Conservation (phyloP, 1,140 invertebrate genomes). For the Ptiloglossa arizonensis region DNA sequence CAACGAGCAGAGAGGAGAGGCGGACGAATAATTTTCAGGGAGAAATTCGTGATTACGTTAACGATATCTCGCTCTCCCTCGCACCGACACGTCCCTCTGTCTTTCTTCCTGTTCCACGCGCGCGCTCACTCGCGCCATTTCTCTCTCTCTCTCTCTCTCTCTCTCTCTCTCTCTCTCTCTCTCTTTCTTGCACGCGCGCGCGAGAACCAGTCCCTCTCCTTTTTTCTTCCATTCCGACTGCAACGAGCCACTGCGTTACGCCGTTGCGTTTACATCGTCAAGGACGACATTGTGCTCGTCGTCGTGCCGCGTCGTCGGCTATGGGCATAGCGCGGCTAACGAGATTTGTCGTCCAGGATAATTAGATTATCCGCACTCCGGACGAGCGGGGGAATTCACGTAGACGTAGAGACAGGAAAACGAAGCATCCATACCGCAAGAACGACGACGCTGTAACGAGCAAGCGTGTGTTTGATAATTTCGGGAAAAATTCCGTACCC, state of each 20-base stretch:
- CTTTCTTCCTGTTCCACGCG: neutral
- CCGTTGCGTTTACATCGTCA: slow-evolving; percentile 65
- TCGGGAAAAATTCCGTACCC: neutral
- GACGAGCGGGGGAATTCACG: slow-evolving; percentile 52
- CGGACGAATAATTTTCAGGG: slow-evolving; percentile 62
- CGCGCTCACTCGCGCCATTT: too few species aligned
- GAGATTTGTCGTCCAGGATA: slow-evolving; percentile 74
- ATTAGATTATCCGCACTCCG: slow-evolving; percentile 72
- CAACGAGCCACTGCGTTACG: slow-evolving; percentile 54
- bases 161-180: too few species aligned
- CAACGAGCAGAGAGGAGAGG: slow-evolving; percentile 23
- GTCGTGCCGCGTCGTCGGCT: slow-evolving; percentile 54
- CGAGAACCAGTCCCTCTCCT: neutral
- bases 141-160: too few species aligned
- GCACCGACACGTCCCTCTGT: neutral
- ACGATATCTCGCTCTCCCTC: slow-evolving; percentile 55
- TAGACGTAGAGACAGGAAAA: slow-evolving; percentile 48
- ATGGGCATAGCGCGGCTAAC: slow-evolving; percentile 66
- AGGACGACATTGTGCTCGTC: slow-evolving; percentile 56
- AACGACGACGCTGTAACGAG: slow-evolving; percentile 42
- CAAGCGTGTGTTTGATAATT: slow-evolving; percentile 54
- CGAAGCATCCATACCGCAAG: slow-evolving; percentile 52
- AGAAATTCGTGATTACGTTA: slow-evolving; percentile 70
- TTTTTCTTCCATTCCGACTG: slow-evolving; percentile 42
- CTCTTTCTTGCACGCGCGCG: neutral